Evolutionary conservation across 92 coral and sea anemone genomes (phyloP).

Genomic region (Siderastrea siderea): DNA sequence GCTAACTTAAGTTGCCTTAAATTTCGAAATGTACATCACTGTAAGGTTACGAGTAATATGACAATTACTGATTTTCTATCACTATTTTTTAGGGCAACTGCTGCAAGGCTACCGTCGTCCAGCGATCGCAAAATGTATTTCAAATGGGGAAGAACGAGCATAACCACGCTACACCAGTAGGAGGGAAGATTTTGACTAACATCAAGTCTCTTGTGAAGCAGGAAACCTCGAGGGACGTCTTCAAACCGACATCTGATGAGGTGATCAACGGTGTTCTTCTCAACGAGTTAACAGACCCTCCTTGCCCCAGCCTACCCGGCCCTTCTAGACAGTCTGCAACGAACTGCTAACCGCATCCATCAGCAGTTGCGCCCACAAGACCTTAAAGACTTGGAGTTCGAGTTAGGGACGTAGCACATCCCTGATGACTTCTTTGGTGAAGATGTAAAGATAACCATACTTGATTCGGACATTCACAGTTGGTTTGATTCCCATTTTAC

Average conservation of each 20-base stretch:
- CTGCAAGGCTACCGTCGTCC: conserved; percentile 4
- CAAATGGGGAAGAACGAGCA: conserved; percentile 20
- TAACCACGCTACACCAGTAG: conserved; percentile 30
- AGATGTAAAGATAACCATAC: not conserved
- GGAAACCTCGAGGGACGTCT: conserved; percentile 17
- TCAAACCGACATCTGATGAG: conserved; percentile 33
- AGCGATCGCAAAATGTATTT: not conserved
- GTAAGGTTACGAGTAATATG: not conserved
- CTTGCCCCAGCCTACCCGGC: conserved; percentile 39
- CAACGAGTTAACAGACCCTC: conserved; percentile 26
- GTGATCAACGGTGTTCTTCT: conserved; percentile 35
- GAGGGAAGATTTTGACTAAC: conserved; percentile 17
- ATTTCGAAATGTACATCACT: not conserved
- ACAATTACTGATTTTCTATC: not conserved
- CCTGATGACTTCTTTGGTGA: conserved; percentile 31
- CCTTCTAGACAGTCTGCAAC: not conserved
- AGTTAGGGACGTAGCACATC: conserved; percentile 23
- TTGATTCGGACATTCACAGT: too few species aligned
- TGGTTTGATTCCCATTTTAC: too few species aligned
- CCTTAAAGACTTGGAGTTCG: conserved; percentile 34
- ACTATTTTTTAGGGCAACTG: not conserved
- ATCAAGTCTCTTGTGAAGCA: conserved; percentile 25
- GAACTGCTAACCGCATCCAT: conserved; percentile 29
- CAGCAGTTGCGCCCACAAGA: conserved; percentile 41
- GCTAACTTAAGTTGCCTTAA: not conserved